These are phyloP conservation scores for Molorchus minor DNA, from an alignment of 2,888 invertebrate species.

Conservation along the genomic window DNA sequence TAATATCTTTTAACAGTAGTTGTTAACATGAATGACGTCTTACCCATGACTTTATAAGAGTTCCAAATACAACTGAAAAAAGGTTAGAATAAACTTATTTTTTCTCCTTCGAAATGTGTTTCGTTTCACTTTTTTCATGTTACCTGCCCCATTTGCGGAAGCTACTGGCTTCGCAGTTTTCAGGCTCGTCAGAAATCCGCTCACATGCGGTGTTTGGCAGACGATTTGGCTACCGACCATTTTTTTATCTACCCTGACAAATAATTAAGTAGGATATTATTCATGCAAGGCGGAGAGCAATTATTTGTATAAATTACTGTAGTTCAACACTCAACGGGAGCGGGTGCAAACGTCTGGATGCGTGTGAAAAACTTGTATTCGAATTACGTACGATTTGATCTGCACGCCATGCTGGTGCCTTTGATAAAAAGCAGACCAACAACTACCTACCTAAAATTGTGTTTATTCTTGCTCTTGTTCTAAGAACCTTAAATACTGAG, in stretches of 20 bases:
- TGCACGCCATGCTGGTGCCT: neutral
- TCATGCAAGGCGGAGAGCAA: constrained; percentile 50
- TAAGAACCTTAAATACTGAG: too few relatives aligned
- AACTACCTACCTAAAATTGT: neutral
- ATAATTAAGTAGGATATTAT: constrained; percentile 35
- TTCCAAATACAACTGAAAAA: too few relatives aligned
- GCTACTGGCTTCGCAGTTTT: neutral
- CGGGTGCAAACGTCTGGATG: constrained; percentile 39
- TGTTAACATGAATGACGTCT: too few relatives aligned
- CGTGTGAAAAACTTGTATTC: too few relatives aligned
- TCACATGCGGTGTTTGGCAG: neutral
- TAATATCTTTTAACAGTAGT: too few relatives aligned
- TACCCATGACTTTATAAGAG: too few relatives aligned
- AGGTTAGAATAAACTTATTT: too few relatives aligned
- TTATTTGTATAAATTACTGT: constrained; percentile 6
- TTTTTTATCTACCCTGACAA: neutral
- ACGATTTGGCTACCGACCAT: neutral
- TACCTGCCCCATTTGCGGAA: constrained; percentile 24
- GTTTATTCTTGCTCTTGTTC: too few relatives aligned
- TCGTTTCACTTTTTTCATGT: too few relatives aligned
- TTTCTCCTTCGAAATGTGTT: too few relatives aligned
- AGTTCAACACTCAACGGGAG: constrained; percentile 41
- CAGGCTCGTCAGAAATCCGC: neutral
- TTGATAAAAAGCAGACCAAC: constrained; percentile 4
- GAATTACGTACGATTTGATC: too few relatives aligned